phyloP scores from a whole-genome alignment of 1,140 invertebrate genomes.

The Potamilus streckersoni region DNA sequence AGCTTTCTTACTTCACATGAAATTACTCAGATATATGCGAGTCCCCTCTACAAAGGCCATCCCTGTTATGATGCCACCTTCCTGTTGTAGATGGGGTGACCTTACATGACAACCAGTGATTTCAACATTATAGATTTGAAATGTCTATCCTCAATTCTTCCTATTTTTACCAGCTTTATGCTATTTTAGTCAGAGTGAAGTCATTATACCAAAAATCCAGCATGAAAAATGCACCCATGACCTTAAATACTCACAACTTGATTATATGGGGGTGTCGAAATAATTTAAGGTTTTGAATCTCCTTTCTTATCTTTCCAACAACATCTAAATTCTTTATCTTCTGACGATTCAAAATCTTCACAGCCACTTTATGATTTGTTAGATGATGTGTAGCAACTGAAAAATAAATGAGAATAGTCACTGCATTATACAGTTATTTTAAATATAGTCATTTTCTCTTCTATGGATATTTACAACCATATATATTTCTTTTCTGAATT shows the following conservation, averaged over 20 bases:
- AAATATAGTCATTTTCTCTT: not conserved
- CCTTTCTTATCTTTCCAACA: constrained; percentile 97
- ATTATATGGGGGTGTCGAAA: constrained; percentile 99
- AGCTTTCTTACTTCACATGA: too few relatives aligned
- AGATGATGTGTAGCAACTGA: constrained; percentile 95
- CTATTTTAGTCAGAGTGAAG: too few relatives aligned
- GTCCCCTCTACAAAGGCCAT: too few relatives aligned
- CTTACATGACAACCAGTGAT: too few relatives aligned
- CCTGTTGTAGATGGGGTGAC: too few relatives aligned
- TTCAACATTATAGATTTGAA: too few relatives aligned
- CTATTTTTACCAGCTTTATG: too few relatives aligned
- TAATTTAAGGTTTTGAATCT: constrained; percentile 99
- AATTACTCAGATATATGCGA: too few relatives aligned
- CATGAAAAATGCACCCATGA: too few relatives aligned
- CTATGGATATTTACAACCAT: not conserved
- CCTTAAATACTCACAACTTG: constrained; percentile 84
- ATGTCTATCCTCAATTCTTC: too few relatives aligned
- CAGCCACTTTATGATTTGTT: constrained; percentile 98
- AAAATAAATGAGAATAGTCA: constrained; percentile 49
- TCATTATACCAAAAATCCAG: too few relatives aligned
- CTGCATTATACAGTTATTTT: not conserved
- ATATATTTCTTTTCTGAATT: not conserved
- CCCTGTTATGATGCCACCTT: too few relatives aligned
- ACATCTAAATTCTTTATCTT: constrained; percentile 99
- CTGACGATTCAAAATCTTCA: constrained; percentile 98